Conservation (phyloP, 2,888 invertebrate species). For the Crocallis elinguaria region DNA sequence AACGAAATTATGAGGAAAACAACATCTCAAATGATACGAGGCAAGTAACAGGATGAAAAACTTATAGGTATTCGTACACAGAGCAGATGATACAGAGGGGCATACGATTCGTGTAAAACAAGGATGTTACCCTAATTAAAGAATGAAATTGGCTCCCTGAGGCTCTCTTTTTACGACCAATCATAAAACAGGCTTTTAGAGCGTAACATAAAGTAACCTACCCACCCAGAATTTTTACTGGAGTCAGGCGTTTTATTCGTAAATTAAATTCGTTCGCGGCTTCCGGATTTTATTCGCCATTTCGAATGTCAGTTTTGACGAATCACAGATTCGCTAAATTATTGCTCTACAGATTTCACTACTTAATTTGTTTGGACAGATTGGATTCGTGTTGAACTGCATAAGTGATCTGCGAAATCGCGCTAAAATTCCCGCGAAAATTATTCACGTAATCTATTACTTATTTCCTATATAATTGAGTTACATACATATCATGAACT, state of each 20-base stretch:
- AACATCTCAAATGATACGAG: neutral
- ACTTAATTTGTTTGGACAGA: slow-evolving; percentile 6
- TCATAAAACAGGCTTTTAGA: slow-evolving; percentile 76
- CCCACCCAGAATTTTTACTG: slow-evolving; percentile 62
- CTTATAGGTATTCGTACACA: slow-evolving; percentile 21
- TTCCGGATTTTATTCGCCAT: slow-evolving; percentile 53
- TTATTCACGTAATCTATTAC: no score
- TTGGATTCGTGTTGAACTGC: neutral
- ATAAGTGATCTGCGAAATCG: no score
- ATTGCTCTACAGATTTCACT: slow-evolving; percentile 15
- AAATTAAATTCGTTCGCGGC: slow-evolving; percentile 62
- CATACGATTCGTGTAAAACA: slow-evolving; percentile 57
- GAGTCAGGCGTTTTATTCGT: slow-evolving; percentile 59
- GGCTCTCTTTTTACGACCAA: slow-evolving; percentile 72
- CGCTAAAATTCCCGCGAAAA: no score
- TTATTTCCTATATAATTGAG: no score
- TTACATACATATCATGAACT: no score
- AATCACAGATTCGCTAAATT: slow-evolving; percentile 32
- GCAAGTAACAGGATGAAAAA: slow-evolving; percentile 16
- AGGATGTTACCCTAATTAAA: slow-evolving; percentile 74
- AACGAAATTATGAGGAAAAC: slow-evolving; percentile 3
- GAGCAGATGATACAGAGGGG: slow-evolving; percentile 22
- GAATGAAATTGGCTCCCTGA: slow-evolving; percentile 70
- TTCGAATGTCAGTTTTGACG: slow-evolving; percentile 45
- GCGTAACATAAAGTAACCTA: slow-evolving; percentile 67